Evolutionary conservation across 2,113 vertebrate genomes (phyloP), one percentile per base, ranked within the genome.

Genomic region (Rhea americana): DNA sequence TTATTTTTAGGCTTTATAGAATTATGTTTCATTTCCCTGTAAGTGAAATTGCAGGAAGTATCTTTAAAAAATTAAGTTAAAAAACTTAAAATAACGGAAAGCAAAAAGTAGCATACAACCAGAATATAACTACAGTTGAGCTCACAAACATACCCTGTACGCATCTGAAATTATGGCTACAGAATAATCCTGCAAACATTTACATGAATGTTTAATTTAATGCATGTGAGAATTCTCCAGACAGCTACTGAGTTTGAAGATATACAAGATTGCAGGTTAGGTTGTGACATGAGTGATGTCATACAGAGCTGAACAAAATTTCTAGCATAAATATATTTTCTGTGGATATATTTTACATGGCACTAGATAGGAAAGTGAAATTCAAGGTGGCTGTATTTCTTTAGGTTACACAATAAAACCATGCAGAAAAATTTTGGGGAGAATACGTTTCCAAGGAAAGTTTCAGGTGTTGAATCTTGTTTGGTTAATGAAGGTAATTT

Each of bases 1-100:
- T 97, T 97, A 98, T 97, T 98, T 98, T 97, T 98, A 97, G 97
- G 89, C 84, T 80, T 89, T 88, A 94, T 85, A 93, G 93, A 93
- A 94, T 98, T 85, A 97, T 96, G 86, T 97, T 97, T 96, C 93
- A 93, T 94, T 97, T 96, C 81, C 77, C 94, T 74, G 63, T 82
- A 95, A 97, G 96, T 91, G 84, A 96, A 95, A 95, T 95, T 93
- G 90, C 94, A 96, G 93, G 71, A 96, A 93, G 62, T 63, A 61
- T 68, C 82, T 96, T 89, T 8, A 87, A 94, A 91, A 68, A 74
- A 88, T 56, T 53, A 87, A 92, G 87, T 58, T 30, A 89, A 50
- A 90, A 94, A 95, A 93, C n/a, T 45, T 78, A 59, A 7, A n/a
- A 70, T 53, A 61, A 32, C 56, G 74, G 62, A 79, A 71, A 13